Conservation (phyloP, 2,797 vertebrate species). For the Ctenochaetus hawaiiensis region DNA sequence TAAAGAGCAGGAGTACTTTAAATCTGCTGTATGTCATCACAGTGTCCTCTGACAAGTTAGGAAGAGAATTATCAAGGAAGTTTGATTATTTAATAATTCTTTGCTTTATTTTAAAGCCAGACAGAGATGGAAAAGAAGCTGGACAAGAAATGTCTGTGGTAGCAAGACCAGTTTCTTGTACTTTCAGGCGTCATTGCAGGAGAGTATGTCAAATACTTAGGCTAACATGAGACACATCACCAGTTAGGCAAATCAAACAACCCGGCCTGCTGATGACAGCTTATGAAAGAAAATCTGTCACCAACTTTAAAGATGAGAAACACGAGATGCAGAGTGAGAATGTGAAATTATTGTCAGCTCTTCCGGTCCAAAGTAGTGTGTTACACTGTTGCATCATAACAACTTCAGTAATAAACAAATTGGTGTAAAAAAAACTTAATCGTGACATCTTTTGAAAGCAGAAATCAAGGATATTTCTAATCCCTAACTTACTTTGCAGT, state of each 20-base stretch:
- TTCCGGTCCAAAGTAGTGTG: neutral
- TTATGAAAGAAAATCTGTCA: slow-evolving; percentile 8
- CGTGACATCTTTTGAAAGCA: neutral
- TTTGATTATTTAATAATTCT: neutral
- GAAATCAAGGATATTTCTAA: neutral
- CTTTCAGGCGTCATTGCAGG: neutral
- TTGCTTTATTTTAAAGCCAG: neutral
- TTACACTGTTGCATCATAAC: neutral
- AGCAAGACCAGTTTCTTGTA: neutral
- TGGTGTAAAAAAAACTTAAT: too few species aligned
- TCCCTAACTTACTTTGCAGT: neutral
- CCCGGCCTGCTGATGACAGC: slow-evolving; percentile 26
- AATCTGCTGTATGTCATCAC: neutral
- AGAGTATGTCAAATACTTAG: neutral
- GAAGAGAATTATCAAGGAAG: neutral
- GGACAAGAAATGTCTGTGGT: neutral
- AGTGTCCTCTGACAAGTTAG: neutral
- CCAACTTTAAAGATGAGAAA: neutral
- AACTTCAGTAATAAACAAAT: neutral
- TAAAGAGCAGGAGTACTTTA: neutral
- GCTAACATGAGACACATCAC: neutral
- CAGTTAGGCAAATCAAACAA: neutral
- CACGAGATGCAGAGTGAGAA: neutral
- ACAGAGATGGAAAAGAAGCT: neutral
- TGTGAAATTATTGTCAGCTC: too few species aligned